phyloP scores from a whole-genome alignment of 2,797 vertebrate species.

The Pelobates cultripes region DNA sequence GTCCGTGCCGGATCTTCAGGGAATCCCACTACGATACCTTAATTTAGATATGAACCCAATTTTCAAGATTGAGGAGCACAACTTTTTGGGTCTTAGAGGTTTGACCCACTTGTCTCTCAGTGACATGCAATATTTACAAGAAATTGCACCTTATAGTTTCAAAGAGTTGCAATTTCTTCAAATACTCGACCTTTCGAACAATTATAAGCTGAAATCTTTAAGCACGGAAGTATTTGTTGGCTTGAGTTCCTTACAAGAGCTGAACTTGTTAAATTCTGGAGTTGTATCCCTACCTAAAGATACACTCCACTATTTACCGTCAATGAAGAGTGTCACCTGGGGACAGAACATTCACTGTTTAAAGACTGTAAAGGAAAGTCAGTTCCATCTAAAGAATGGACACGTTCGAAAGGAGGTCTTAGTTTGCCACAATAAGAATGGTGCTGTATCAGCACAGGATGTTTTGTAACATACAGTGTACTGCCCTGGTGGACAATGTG shows the following conservation, averaged over 20 bases:
- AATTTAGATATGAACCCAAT: conserved; percentile 88
- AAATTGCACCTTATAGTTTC: conserved; percentile 79
- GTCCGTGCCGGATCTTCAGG: conserved; percentile 75
- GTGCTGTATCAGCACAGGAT: conserved; percentile 57
- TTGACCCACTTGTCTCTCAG: conserved; percentile 87
- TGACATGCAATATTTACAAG: conserved; percentile 70
- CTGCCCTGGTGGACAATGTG: conserved; percentile 59
- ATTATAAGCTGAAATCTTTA: conserved; percentile 75
- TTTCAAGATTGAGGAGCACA: conserved; percentile 69
- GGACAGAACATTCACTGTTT: conserved; percentile 80
- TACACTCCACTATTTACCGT: conserved; percentile 82
- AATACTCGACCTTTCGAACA: conserved; percentile 88
- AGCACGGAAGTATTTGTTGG: conserved; percentile 79
- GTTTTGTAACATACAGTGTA: conserved; percentile 60
- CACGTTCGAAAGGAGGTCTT: conserved; percentile 80
- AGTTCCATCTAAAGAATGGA: conserved; percentile 86
- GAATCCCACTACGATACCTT: conserved; percentile 85
- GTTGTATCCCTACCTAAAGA: conserved; percentile 76
- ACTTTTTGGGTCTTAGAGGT: conserved; percentile 79
- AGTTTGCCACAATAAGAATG: conserved; percentile 73
- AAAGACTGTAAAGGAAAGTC: conserved; percentile 85
- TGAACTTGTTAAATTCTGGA: conserved; percentile 85
- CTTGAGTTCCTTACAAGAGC: conserved; percentile 86
- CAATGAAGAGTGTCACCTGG: conserved; percentile 84
- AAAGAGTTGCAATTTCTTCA: conserved; percentile 82